Conservation (phyloP, 1,140 invertebrate species). For the Metopolophium dirhodum region DNA sequence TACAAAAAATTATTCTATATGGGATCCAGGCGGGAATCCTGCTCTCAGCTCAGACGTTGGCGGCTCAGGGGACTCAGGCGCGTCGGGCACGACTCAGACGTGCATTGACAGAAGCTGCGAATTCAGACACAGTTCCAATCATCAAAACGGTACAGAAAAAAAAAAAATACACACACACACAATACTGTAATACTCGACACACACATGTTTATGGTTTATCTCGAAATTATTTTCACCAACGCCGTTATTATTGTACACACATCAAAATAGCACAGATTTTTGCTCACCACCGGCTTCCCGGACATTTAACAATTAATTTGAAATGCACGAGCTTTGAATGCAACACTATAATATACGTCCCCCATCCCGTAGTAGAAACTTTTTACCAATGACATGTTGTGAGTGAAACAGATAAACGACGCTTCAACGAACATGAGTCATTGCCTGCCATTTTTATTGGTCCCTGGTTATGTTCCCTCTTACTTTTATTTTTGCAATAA, state of each 20-base stretch:
- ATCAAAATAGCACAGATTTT: slow-evolving; percentile 23
- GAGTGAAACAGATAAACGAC: slow-evolving; percentile 5
- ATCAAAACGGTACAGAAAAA: slow-evolving; percentile 79
- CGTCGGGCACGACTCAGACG: slow-evolving; percentile 80
- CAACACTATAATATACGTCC: background rate
- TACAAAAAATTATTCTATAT: slow-evolving; percentile 60
- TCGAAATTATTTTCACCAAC: background rate
- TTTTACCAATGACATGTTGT: slow-evolving; percentile 25
- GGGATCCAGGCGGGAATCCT: slow-evolving; percentile 75
- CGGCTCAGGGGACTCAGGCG: slow-evolving; percentile 68
- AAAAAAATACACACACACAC: slow-evolving; percentile 12
- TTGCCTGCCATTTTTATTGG: slow-evolving; percentile 30
- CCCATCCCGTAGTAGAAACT: background rate
- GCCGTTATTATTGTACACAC: slow-evolving; percentile 5
- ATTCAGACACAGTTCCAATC: slow-evolving; percentile 82
- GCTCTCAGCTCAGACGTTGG: slow-evolving; percentile 85
- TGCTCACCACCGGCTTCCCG: slow-evolving; percentile 21
- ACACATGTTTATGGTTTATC: background rate
- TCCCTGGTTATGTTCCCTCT: background rate
- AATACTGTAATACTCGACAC: background rate
- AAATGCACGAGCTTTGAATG: slow-evolving; percentile 51
- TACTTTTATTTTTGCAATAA: slow-evolving; percentile 25
- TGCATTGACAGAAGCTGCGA: slow-evolving; percentile 84
- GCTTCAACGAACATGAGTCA: slow-evolving; percentile 35
- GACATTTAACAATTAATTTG: background rate